A percentile compares a stretch with the other conserved stretches of the same genome.
These are phyloP conservation scores for Bolinopsis microptera DNA, from an alignment of 37 sponge, comb jelly and placozoan species.

Conservation along the genomic window DNA sequence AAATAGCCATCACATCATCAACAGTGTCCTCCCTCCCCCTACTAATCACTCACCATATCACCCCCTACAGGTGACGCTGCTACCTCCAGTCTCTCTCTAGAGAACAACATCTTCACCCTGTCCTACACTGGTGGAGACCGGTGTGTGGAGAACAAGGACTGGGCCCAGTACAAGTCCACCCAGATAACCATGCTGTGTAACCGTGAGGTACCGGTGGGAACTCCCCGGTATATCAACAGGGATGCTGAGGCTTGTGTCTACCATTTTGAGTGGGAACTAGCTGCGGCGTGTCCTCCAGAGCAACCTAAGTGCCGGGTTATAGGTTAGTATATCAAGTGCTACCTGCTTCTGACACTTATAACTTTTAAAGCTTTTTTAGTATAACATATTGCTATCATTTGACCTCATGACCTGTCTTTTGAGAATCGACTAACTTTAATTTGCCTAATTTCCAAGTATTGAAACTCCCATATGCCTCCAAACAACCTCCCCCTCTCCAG, in stretches of 20 bases:
- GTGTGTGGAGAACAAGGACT: background rate
- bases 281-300: conserved; percentile 24
- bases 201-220: background rate
- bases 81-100: background rate
- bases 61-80: background rate
- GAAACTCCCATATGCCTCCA: too few relatives aligned
- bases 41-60: too few relatives aligned
- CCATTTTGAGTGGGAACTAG: conserved; percentile 59
- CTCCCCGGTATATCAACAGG: conserved; percentile 46
- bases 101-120: background rate
- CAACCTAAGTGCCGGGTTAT: background rate
- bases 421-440: too few relatives aligned
- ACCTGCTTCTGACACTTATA: too few relatives aligned
- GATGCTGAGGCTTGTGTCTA: conserved; percentile 46
- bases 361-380: too few relatives aligned
- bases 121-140: conserved; percentile 4
- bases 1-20: too few relatives aligned
- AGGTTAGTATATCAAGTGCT: conserved; percentile 33
- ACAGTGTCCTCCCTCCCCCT: too few relatives aligned
- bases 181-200: conserved; percentile 4
- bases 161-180: background rate
- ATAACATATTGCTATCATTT: too few relatives aligned
- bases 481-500: background rate
- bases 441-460: too few relatives aligned
- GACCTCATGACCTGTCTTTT: too few relatives aligned